Conservation (phyloP, 23 tunicate genomes). For the Botrylloides violaceus region DNA sequence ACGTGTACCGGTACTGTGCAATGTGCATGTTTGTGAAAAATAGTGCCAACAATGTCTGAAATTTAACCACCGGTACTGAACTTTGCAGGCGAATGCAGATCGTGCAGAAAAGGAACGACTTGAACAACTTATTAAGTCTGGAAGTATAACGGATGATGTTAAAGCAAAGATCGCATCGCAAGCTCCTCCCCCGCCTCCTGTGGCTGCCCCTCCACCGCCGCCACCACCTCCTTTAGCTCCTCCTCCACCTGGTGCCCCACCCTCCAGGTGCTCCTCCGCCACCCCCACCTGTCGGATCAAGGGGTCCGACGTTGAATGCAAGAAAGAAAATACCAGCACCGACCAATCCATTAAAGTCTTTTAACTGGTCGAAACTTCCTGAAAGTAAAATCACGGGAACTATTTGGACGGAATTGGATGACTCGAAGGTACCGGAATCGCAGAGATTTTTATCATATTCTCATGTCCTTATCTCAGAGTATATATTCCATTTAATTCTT, state of each 20-base stretch:
- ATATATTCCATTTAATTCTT: background rate
- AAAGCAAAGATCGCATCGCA: constrained; percentile 31
- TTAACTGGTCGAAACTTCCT: constrained; percentile 94
- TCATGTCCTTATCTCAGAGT: background rate
- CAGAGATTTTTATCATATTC: background rate
- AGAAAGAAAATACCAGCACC: constrained; percentile 76
- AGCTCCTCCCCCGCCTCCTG: constrained; percentile 27
- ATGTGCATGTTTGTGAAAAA: too few species aligned
- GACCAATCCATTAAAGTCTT: constrained; percentile 82
- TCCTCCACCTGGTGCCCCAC: constrained; percentile 52
- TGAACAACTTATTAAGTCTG: constrained; percentile 48
- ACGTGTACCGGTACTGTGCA: too few species aligned
- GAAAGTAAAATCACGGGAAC: constrained; percentile 77
- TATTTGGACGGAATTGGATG: constrained; percentile 83
- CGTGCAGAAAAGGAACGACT: constrained; percentile 58
- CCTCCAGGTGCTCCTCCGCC: constrained; percentile 81
- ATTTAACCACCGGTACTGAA: too few species aligned
- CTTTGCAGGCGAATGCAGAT: constrained; percentile 39
- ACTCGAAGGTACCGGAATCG: constrained; percentile 70
- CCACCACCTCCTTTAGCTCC: constrained; percentile 92
- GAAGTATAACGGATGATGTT: constrained; percentile 68
- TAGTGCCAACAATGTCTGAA: too few species aligned
- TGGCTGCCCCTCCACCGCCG: constrained; percentile 31
- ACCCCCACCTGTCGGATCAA: constrained; percentile 18
- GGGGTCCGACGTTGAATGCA: constrained; percentile 11